Base-by-base conservation (phyloP, 2,797 vertebrate genomes). In the Cetoscarus ocellatus region DNA sequence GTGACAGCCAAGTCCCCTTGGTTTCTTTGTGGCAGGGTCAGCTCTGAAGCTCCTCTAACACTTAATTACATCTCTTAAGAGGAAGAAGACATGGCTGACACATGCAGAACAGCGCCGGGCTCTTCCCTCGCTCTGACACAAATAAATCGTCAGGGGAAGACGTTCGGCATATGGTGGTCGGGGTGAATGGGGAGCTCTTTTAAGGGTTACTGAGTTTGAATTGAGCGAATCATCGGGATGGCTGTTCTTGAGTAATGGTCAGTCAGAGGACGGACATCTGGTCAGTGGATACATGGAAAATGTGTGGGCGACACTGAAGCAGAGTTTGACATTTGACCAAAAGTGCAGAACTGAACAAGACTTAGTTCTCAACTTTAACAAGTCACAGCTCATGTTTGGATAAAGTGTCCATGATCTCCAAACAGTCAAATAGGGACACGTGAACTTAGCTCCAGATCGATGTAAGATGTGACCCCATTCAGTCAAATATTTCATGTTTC, bases 1-100 rank as follows among this genome's bases (percentile, higher is more conserved):
- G 50, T 87, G 91, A 90, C 83, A 84, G 79, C 61, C 61, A 55
- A 45, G 61, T 70, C 80, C 86, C 60, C 61, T 71, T 61, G 0
- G 27, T 43, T 27, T 57, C 65, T 63, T 86, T 80, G 83, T 89
- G 17, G 0, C 45, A 6, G 71, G 85, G 70, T 86, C 82, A 78
- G 58, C 71, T 86, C 70, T 81, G 82, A 87, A 84, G 85, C 79
- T 90, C 86, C 51, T 60, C 74, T 85, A 67, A 84, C 83, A 82
- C 79, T 85, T 82, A 88, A 87, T 88, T 78, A 86, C 75, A 60
- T 77, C 62, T 79, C 72, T 61, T 44, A 38, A 51, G 60, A 50
- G 57, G 59, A 83, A 55, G 45, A 51, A 38, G 64, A 73, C 61
- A 36, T 27, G 67, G 60, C 19, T 35, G 57, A 77, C 81, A 66